A percentile compares a stretch with the other conserved stretches of the same genome.
phyloP scores from a whole-genome alignment of 2,888 invertebrate species.

The Aquatica leii region DNA sequence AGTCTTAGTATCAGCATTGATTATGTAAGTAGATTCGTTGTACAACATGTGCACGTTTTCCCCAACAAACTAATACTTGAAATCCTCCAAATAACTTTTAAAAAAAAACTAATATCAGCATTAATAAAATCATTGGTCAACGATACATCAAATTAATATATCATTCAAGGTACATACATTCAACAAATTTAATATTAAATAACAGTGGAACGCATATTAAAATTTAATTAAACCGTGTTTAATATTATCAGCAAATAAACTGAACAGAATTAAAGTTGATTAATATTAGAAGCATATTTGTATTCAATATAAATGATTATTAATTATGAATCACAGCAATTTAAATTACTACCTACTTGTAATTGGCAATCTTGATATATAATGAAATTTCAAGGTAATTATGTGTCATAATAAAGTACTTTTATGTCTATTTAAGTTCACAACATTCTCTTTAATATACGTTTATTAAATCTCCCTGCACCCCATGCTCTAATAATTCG shows the following conservation, averaged over 20 bases:
- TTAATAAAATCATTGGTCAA: background rate
- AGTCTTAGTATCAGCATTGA: conserved; percentile 37
- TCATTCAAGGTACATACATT: background rate
- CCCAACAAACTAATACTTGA: no score
- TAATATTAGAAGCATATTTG: conserved; percentile 7
- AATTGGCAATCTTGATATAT: conserved; percentile 28
- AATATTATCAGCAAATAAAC: conserved; percentile 13
- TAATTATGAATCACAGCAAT: conserved; percentile 25
- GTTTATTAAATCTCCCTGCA: conserved; percentile 27
- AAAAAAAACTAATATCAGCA: no score
- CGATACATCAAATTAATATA: background rate
- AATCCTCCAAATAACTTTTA: no score
- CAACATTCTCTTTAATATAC: conserved; percentile 21
- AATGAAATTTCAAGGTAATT: conserved; percentile 28
- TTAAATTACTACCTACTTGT: conserved; percentile 26
- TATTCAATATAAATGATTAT: conserved; percentile 11
- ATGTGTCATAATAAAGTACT: conserved; percentile 18
- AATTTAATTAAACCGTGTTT: conserved; percentile 14
- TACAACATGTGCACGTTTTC: conserved; percentile 9
- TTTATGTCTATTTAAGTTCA: conserved; percentile 24
- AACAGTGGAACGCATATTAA: background rate
- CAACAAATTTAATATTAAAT: background rate
- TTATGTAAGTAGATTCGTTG: conserved; percentile 26
- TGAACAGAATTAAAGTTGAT: conserved; percentile 10
- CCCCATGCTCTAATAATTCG: conserved; percentile 27